Conservation (phyloP, 2,797 vertebrate species). For the Heliangelus exortis region DNA sequence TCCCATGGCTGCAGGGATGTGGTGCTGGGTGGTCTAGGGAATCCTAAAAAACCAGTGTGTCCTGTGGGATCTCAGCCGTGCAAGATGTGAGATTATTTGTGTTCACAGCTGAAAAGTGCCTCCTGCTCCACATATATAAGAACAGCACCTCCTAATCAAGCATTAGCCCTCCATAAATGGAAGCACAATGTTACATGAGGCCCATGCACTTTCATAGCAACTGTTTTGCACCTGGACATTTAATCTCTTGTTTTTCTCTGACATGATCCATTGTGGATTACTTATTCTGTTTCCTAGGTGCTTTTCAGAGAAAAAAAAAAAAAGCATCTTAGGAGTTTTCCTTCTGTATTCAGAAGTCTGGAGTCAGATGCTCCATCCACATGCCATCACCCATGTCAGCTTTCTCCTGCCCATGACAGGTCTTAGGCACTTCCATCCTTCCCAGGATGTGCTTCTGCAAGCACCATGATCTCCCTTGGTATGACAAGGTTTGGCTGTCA, state of each 20-base stretch:
- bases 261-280: not conserved
- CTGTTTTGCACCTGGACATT: constrained; percentile 13
- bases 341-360: not conserved
- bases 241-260: not conserved
- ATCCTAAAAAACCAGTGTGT: not conserved
- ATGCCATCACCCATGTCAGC: not conserved
- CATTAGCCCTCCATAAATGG: not conserved
- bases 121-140: not conserved
- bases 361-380: not conserved
- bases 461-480: not conserved
- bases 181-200: not conserved
- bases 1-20: not conserved
- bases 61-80: not conserved
- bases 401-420: not conserved
- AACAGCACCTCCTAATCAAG: not conserved
- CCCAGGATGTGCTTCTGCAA: not conserved
- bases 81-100: not conserved
- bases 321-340: not conserved
- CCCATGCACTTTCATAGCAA: not conserved
- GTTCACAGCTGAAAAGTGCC: not conserved
- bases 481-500: not conserved
- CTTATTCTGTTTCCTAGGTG: not conserved
- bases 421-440: not conserved
- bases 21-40: not conserved
- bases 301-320: not conserved